These are phyloP conservation scores for Xiphophorus maculatus DNA, from an alignment of 2,113 vertebrate species.

Conservation along the genomic window DNA sequence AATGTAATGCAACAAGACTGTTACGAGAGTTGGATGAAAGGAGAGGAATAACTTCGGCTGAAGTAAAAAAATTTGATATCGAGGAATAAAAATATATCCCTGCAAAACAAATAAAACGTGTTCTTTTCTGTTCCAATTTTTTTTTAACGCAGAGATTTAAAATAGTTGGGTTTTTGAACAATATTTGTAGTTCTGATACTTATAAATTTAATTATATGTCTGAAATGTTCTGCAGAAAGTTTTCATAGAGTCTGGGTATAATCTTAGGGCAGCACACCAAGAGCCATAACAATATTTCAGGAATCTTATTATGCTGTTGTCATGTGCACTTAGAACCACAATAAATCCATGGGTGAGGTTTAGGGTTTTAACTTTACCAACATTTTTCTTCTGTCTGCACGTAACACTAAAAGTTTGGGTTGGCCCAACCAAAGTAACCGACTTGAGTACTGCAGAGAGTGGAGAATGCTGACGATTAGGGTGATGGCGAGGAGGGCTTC, in stretches of 20 bases:
- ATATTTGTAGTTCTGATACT: no score
- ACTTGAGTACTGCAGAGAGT: neutral
- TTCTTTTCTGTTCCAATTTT: no score
- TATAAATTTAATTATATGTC: no score
- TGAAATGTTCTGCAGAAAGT: no score
- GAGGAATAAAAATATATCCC: no score
- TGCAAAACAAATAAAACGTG: no score
- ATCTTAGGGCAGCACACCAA: neutral
- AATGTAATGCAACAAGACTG: neutral
- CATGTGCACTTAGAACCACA: neutral
- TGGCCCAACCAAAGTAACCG: neutral
- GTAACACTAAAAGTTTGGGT: no score
- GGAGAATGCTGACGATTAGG: neutral
- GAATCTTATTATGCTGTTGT: neutral
- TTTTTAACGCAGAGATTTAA: no score
- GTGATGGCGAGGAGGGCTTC: neutral
- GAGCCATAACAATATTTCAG: neutral
- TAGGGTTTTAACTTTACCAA: neutral
- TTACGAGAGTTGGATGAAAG: neutral
- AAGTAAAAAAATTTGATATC: neutral
- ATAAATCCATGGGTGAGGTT: neutral
- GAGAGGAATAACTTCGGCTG: neutral
- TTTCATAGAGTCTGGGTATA: neutral
- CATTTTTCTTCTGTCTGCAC: neutral
- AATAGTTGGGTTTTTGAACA: no score